These are phyloP conservation scores for Xerus inauris DNA, from an alignment of 2,113 vertebrate genomes.

Conservation along the genomic window DNA sequence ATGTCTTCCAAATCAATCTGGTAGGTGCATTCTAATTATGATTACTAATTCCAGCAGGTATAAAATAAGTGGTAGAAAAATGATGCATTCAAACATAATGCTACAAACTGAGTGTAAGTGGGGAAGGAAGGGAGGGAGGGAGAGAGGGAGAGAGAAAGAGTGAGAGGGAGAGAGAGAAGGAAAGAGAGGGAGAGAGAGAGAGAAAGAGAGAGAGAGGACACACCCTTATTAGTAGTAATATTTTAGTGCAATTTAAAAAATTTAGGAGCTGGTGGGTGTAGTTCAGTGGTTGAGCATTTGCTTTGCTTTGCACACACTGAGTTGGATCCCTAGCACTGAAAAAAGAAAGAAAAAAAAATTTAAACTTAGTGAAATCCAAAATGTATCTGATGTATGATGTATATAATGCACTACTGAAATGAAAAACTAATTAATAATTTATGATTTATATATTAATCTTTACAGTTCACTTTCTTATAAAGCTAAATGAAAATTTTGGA, in stretches of 20 bases:
- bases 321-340: no score
- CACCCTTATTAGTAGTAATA: neutral
- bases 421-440: conserved; percentile 30
- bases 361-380: conserved; percentile 48
- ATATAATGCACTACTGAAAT: neutral
- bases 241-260: conserved; percentile 4
- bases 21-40: conserved; percentile 37
- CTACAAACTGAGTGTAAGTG: neutral
- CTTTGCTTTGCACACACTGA: no score
- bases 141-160: neutral
- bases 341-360: no score
- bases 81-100: neutral
- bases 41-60: conserved; percentile 44
- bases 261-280: neutral
- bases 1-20: conserved; percentile 23
- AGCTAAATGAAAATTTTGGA: conserved; percentile 45
- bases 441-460: conserved; percentile 39
- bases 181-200: neutral
- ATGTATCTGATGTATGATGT: neutral
- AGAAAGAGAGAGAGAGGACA: neutral
- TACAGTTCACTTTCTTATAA: conserved; percentile 28
- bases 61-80: conserved; percentile 47
- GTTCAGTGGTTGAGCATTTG: no score
- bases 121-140: neutral
- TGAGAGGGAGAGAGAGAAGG: neutral